Conservation (phyloP, 2,113 vertebrate species). For the Planiliza haematocheilus region DNA sequence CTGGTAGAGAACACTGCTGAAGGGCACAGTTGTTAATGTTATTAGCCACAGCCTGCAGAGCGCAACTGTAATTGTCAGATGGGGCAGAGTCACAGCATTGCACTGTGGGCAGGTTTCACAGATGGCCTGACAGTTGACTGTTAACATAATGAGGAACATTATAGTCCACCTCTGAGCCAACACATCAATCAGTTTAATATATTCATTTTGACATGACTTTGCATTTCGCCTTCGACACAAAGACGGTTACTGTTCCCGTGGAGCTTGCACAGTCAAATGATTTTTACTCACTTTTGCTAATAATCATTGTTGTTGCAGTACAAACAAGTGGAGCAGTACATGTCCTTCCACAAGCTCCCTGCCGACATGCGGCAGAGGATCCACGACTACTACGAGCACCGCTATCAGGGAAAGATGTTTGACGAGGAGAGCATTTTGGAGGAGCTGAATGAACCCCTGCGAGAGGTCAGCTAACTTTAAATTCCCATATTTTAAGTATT, state of each 20-base stretch:
- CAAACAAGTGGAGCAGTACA: conserved; percentile 99
- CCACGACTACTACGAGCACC: conserved; percentile 98
- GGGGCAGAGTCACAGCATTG: conserved; percentile 55
- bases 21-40: conserved; percentile 78
- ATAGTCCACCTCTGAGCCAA: conserved; percentile 69
- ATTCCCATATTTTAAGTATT: no score
- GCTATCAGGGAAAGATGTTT: conserved; percentile 99
- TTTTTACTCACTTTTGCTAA: background rate
- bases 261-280: background rate
- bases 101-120: conserved; percentile 75
- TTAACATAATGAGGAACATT: conserved; percentile 78
- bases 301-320: conserved; percentile 83
- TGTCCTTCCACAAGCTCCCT: conserved; percentile 99
- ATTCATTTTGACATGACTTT: conserved; percentile 65
- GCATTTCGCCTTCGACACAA: conserved; percentile 42
- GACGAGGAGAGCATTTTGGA: conserved; percentile 98
- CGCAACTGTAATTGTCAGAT: conserved; percentile 76
- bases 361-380: conserved; percentile 96
- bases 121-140: conserved; percentile 77
- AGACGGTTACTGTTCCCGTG: background rate
- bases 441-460: conserved; percentile 94
- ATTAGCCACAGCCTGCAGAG: conserved; percentile 76
- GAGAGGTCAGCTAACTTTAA: conserved; percentile 93
- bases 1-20: conserved; percentile 60
- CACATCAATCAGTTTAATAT: conserved; percentile 73